Conservation (phyloP, 1,140 invertebrate species). For the Drosophila parabipectinata region DNA sequence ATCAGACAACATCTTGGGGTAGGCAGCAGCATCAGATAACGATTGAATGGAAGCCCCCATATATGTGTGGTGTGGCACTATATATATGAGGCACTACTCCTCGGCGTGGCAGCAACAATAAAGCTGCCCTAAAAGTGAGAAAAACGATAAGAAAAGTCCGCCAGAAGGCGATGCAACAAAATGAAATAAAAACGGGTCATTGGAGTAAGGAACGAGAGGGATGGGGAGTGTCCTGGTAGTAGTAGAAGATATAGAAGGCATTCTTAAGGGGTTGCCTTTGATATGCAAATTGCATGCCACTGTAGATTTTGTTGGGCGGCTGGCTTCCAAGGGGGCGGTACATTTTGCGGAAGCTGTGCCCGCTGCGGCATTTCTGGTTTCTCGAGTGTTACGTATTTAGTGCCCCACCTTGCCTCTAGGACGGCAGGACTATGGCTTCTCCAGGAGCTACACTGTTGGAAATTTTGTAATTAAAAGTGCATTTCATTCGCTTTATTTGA, state of each 20-base stretch:
- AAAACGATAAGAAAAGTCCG: slow-evolving; percentile 48
- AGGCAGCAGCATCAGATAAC: slow-evolving; percentile 72
- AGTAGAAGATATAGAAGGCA: slow-evolving; percentile 14
- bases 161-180: slow-evolving; percentile 48
- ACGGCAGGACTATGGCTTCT: slow-evolving; percentile 9
- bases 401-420: slow-evolving; percentile 32
- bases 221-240: background rate
- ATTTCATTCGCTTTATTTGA: background rate
- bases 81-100: background rate
- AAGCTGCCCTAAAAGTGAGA: slow-evolving; percentile 58
- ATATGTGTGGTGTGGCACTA: no score
- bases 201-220: slow-evolving; percentile 67
- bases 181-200: slow-evolving; percentile 79
- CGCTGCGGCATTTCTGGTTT: slow-evolving; percentile 65
- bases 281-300: slow-evolving; percentile 75
- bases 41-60: slow-evolving; percentile 61
- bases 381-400: slow-evolving; percentile 77
- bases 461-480: background rate
- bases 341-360: slow-evolving; percentile 60
- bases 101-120: slow-evolving; percentile 35
- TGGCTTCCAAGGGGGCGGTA: background rate
- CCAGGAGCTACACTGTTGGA: background rate
- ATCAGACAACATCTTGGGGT: slow-evolving; percentile 76
- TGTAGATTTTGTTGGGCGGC: slow-evolving; percentile 24
- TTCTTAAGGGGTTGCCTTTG: slow-evolving; percentile 62